Percentiles rank a stretch among this genome's conserved stretches.
phyloP scores from a whole-genome alignment of 2,797 vertebrate species.

The Gila robusta region DNA sequence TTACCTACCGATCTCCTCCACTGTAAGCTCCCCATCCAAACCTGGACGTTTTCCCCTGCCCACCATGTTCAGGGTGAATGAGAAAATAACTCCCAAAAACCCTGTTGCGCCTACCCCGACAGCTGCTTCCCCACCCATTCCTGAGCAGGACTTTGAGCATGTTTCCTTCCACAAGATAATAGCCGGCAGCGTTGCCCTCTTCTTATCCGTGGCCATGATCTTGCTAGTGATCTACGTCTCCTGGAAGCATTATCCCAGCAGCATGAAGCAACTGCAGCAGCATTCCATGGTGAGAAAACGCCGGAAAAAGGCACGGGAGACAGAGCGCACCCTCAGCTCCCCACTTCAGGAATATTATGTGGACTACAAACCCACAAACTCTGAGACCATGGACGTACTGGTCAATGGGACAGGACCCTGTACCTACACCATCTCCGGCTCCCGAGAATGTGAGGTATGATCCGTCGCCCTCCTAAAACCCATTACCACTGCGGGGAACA shows the following conservation, averaged over 20 bases:
- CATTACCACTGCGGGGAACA: constrained; percentile 94
- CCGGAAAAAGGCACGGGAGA: constrained; percentile 91
- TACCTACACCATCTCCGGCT: constrained; percentile 99
- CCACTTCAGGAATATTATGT: constrained; percentile 99
- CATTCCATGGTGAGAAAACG: constrained; percentile 91
- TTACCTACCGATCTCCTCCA: constrained; percentile 79
- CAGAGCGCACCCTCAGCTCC: constrained; percentile 91
- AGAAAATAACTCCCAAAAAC: constrained; percentile 71
- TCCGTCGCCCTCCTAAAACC: constrained; percentile 92
- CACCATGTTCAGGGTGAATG: constrained; percentile 80
- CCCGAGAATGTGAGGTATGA: constrained; percentile 99
- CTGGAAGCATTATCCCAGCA: constrained; percentile 95
- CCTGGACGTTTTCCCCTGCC: constrained; percentile 80
- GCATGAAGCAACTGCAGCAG: constrained; percentile 95
- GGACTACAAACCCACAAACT: constrained; percentile 99
- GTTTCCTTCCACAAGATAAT: constrained; percentile 98
- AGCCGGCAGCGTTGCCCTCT: constrained; percentile 93
- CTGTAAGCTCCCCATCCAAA: constrained; percentile 77
- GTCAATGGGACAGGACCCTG: constrained; percentile 97
- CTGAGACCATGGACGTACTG: constrained; percentile 97
- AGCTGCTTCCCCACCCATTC: constrained; percentile 77
- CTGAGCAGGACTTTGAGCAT: constrained; percentile 89
- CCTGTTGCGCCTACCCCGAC: constrained; percentile 76
- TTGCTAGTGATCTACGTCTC: constrained; percentile 96
- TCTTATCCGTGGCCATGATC: constrained; percentile 94